Evolutionary conservation across 2,888 invertebrate species (phyloP).

Genomic region (Drosophila maculinotata): DNA sequence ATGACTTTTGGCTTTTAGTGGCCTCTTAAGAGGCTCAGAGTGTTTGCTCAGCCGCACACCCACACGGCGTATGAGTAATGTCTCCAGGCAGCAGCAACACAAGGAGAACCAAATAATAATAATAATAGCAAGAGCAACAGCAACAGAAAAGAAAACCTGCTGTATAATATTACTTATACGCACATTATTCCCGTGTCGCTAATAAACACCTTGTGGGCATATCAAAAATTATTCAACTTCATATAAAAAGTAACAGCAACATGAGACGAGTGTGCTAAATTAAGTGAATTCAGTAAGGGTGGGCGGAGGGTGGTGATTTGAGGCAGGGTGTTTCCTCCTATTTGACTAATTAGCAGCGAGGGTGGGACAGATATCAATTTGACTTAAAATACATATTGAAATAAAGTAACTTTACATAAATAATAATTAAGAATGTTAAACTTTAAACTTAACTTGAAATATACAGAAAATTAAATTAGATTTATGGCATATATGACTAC

Average conservation of each 20-base stretch:
- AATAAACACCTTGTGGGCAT: conserved; percentile 77
- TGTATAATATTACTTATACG: conserved; percentile 75
- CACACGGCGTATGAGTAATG: conserved; percentile 71
- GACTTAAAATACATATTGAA: too few relatives aligned
- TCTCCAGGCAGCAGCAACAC: conserved; percentile 41
- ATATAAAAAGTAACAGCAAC: conserved; percentile 44
- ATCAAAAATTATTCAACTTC: conserved; percentile 71
- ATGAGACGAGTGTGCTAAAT: conserved; percentile 33
- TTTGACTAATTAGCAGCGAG: conserved; percentile 47
- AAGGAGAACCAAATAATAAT: conserved; percentile 1
- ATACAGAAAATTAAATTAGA: too few relatives aligned
- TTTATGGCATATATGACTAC: too few relatives aligned
- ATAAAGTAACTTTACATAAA: too few relatives aligned
- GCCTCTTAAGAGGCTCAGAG: conserved; percentile 72
- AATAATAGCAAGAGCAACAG: background rate
- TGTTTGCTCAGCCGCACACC: conserved; percentile 45
- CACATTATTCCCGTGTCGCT: conserved; percentile 77
- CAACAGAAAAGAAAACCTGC: conserved; percentile 16
- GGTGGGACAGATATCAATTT: conserved; percentile 2
- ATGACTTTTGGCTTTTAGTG: conserved; percentile 81
- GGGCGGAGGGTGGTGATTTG: too few relatives aligned
- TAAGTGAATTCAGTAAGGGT: conserved; percentile 35
- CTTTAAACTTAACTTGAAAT: too few relatives aligned
- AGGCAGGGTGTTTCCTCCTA: background rate
- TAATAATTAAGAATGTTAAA: too few relatives aligned